A percentile compares a stretch with the other conserved stretches of the same genome.
Conservation (phyloP, 2,888 invertebrate species). For the Acanthopleura granulata region DNA sequence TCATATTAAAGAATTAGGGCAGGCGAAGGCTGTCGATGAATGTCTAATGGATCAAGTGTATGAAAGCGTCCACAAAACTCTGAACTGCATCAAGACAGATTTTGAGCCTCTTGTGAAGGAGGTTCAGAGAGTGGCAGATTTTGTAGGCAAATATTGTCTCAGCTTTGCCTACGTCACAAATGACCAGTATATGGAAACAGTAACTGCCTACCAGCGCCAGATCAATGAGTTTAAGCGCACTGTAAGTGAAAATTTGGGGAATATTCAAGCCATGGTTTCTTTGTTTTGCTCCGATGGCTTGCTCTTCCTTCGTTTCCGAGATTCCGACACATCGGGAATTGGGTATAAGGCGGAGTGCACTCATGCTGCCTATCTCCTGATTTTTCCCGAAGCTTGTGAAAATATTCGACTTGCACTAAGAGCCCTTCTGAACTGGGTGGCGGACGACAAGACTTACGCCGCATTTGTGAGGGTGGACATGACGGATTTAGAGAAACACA, state of each 20-base stretch:
- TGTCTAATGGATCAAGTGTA: neutral
- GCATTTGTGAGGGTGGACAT: slow-evolving; percentile 53
- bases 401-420: slow-evolving; percentile 49
- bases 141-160: slow-evolving; percentile 51
- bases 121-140: slow-evolving; percentile 34
- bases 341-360: slow-evolving; percentile 48
- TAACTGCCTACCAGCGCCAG: slow-evolving; percentile 57
- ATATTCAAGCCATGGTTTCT: slow-evolving; percentile 50
- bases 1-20: neutral
- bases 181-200: slow-evolving; percentile 52
- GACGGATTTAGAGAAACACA: slow-evolving; percentile 45
- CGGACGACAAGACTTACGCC: slow-evolving; percentile 54
- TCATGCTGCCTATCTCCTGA: slow-evolving; percentile 54
- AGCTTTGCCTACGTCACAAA: slow-evolving; percentile 50
- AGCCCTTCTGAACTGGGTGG: slow-evolving; percentile 53
- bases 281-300: slow-evolving; percentile 54
- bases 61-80: neutral
- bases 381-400: slow-evolving; percentile 56
- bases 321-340: slow-evolving; percentile 46
- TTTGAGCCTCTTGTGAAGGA: slow-evolving; percentile 24
- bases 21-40: neutral
- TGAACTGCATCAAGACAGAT: neutral
- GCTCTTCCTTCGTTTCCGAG: slow-evolving; percentile 42
- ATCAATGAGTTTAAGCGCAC: slow-evolving; percentile 46
- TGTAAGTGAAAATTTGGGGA: slow-evolving; percentile 44